Conservation (phyloP, 1,140 invertebrate species). For the Brachystomella parvula region DNA sequence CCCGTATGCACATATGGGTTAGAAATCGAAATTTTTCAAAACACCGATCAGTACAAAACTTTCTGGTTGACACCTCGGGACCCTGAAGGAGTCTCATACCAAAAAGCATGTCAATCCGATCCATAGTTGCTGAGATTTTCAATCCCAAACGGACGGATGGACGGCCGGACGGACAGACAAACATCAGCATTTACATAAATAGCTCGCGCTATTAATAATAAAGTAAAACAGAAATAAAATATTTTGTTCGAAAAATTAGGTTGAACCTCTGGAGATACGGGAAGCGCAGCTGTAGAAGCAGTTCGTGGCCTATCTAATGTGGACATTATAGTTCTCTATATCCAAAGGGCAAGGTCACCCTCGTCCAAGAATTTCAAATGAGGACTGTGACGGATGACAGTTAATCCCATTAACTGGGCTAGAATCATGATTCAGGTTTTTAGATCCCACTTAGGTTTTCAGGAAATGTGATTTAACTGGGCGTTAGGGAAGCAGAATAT, state of each 20-base stretch:
- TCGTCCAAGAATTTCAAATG: constrained; percentile 49
- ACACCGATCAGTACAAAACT: too few relatives aligned
- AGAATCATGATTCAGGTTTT: constrained; percentile 46
- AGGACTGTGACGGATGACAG: constrained; percentile 44
- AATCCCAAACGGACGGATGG: too few relatives aligned
- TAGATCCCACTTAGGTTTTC: neutral
- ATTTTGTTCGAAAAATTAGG: constrained; percentile 6
- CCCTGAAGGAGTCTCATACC: too few relatives aligned
- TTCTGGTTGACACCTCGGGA: too few relatives aligned
- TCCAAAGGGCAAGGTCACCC: constrained; percentile 43
- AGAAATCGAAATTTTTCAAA: too few relatives aligned
- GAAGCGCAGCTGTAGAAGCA: constrained; percentile 48
- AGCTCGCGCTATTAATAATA: too few relatives aligned
- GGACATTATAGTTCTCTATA: constrained; percentile 48
- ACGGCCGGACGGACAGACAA: too few relatives aligned
- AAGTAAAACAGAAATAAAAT: neutral
- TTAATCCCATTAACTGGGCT: constrained; percentile 50
- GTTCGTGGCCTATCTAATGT: constrained; percentile 43
- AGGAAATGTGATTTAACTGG: neutral
- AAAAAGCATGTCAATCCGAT: too few relatives aligned
- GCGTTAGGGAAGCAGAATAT: constrained; percentile 37
- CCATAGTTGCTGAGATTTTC: too few relatives aligned
- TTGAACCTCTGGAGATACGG: constrained; percentile 50
- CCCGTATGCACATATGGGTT: too few relatives aligned
- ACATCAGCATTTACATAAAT: too few relatives aligned